These are phyloP conservation scores for Tangara arthus DNA, from an alignment of 2,797 vertebrate species.

Conservation along the genomic window DNA sequence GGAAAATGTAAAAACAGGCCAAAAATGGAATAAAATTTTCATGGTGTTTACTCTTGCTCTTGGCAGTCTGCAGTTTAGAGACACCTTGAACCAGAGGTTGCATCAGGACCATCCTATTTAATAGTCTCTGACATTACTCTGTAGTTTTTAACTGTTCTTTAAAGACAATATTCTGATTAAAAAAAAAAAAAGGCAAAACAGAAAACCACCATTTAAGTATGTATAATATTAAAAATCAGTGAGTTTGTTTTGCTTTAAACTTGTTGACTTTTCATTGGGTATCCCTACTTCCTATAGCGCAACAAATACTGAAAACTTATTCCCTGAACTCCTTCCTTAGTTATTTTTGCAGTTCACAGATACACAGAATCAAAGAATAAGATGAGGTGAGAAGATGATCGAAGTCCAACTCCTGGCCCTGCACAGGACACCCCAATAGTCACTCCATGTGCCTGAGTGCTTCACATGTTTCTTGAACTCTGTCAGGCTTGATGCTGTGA, in stretches of 20 bases:
- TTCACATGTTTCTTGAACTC: not conserved
- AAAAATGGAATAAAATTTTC: not conserved
- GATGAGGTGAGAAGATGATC: not conserved
- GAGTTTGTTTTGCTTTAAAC: not conserved
- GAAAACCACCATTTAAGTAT: not conserved
- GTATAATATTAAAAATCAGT: not conserved
- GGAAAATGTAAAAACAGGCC: not conserved
- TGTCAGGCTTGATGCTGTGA: not conserved
- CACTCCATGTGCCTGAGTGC: rapidly evolving
- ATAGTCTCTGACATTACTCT: not conserved
- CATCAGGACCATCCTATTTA: not conserved
- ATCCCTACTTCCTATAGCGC: not conserved
- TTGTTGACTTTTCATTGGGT: not conserved
- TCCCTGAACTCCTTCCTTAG: not conserved
- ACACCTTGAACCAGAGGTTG: not conserved
- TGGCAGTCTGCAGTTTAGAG: not conserved
- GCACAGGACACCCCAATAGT: not conserved
- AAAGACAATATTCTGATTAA: not conserved
- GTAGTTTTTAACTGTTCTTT: not conserved
- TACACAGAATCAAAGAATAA: not conserved
- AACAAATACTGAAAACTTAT: not conserved
- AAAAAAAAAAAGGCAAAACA: not conserved
- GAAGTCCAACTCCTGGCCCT: not conserved
- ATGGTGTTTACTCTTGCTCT: not conserved
- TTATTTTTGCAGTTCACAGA: not conserved